Evolutionary conservation across 2,888 invertebrate genomes (phyloP).

Genomic region (Cosmorhoe ocellata): DNA sequence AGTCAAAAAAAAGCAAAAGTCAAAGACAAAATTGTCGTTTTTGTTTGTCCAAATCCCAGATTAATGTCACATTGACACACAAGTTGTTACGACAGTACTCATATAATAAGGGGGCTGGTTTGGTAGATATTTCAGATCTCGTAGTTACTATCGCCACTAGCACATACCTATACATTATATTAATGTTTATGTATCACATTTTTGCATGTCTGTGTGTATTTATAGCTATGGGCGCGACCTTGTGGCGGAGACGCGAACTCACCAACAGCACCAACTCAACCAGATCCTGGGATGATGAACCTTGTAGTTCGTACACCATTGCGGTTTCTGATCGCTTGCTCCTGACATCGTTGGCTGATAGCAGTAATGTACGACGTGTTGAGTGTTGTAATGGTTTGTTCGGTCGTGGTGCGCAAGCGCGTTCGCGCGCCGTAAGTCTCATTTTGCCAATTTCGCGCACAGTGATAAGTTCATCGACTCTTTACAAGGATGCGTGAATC

Average conservation of each 20-base stretch:
- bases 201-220: constrained; percentile 78
- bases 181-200: constrained; percentile 70
- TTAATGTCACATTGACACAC: no score
- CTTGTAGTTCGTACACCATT: constrained; percentile 31
- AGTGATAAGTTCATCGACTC: constrained; percentile 78
- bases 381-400: not conserved
- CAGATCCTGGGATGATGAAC: constrained; percentile 18
- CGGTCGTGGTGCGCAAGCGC: constrained; percentile 41
- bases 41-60: no score
- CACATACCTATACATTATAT: constrained; percentile 44
- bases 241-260: constrained; percentile 66
- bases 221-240: constrained; percentile 78
- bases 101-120: no score
- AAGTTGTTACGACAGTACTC: no score
- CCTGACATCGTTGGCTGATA: not conserved
- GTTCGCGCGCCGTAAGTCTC: constrained; percentile 62
- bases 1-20: no score
- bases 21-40: no score
- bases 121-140: no score
- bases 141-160: no score
- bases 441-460: constrained; percentile 79
- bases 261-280: constrained; percentile 43
- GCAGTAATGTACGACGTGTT: constrained; percentile 41
- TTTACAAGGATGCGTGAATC: constrained; percentile 58
- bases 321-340: constrained; percentile 25